Conservation (phyloP, 2,888 invertebrate species). For the Sceliomorpha sp. region DNA sequence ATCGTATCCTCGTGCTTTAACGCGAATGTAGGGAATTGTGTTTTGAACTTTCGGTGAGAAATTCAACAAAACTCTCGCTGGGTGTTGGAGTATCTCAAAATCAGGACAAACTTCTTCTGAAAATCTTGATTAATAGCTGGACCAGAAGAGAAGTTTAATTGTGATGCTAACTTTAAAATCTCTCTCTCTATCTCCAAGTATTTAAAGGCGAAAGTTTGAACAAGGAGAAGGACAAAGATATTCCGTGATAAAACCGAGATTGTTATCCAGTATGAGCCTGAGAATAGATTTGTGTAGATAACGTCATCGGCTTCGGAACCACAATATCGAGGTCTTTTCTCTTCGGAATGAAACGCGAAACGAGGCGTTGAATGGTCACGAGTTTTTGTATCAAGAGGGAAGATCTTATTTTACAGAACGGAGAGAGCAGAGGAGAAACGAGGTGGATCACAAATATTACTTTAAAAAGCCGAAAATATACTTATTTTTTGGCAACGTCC, state of each 20-base stretch:
- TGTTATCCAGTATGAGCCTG: conserved; percentile 64
- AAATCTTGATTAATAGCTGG: conserved; percentile 2
- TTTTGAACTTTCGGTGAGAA: no score
- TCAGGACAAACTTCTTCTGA: not conserved
- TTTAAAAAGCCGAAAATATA: no score
- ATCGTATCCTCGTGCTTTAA: no score
- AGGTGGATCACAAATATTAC: not conserved
- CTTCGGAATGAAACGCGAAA: no score
- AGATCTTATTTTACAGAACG: no score
- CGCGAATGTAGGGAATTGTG: no score
- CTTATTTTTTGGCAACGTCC: no score
- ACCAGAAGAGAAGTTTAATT: not conserved
- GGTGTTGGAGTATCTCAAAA: conserved; percentile 1
- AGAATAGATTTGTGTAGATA: conserved; percentile 46
- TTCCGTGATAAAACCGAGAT: conserved; percentile 65
- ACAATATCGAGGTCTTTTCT: conserved; percentile 46
- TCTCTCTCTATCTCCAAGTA: conserved; percentile 3
- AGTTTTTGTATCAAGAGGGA: no score
- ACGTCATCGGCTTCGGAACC: conserved; percentile 39
- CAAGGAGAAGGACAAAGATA: conserved; percentile 18
- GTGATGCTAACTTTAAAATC: not conserved
- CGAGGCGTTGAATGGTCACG: no score
- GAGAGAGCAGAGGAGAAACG: not conserved
- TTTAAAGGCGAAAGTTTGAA: conserved; percentile 18
- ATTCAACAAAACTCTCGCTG: not conserved